Evolutionary conservation across 2,797 vertebrate species (phyloP).

Genomic region (Petrocephalus schoutedeni): DNA sequence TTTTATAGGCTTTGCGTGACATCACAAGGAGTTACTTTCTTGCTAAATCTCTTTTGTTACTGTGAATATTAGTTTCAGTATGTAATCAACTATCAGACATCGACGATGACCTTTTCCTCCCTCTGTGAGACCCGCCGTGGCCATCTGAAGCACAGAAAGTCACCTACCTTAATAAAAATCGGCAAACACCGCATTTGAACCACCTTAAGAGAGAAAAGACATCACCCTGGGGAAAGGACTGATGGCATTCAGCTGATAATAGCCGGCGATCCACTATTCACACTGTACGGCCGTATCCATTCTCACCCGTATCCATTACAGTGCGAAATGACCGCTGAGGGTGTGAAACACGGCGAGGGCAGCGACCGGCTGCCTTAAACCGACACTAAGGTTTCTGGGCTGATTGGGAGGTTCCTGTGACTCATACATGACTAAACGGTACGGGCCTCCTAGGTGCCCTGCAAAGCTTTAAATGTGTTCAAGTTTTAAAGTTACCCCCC

Average conservation of each 20-base stretch:
- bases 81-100: background rate
- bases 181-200: background rate
- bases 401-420: conserved; percentile 1
- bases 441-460: background rate
- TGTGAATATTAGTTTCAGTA: background rate
- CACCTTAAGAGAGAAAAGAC: background rate
- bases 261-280: background rate
- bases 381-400: background rate
- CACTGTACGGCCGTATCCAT: background rate
- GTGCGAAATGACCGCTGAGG: background rate
- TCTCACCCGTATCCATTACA: background rate
- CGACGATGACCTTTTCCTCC: background rate
- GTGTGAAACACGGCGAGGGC: background rate
- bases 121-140: background rate
- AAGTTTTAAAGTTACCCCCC: background rate
- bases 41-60: background rate
- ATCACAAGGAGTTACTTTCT: background rate
- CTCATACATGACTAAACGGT: background rate
- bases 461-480: background rate
- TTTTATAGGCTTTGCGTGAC: background rate
- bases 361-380: background rate
- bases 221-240: background rate
- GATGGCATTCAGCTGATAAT: background rate
- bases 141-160: background rate
- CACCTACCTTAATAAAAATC: background rate